A percentile compares a stretch with the other conserved stretches of the same genome.
Conservation (phyloP, 2,888 invertebrate species). For the Acanthosoma haemorrhoidale region DNA sequence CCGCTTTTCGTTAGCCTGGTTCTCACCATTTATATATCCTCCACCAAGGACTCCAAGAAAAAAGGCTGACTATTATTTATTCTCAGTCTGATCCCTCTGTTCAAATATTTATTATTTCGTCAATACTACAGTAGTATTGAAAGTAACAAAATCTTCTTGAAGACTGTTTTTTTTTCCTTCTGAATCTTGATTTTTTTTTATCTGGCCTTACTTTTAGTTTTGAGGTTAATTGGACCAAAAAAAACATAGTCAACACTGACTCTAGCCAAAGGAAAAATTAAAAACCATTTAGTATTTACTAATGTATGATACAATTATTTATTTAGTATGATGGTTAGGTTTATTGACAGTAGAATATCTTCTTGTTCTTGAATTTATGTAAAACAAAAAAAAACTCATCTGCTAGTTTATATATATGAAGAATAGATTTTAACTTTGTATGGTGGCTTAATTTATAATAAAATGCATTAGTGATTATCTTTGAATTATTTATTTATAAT, state of each 20-base stretch:
- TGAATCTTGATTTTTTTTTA: not conserved
- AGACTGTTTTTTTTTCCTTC: not conserved
- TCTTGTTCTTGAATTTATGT: not conserved
- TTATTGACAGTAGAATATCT: not conserved
- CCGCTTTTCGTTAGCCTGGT: constrained; percentile 89
- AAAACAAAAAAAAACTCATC: not conserved
- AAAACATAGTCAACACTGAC: not conserved
- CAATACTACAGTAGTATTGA: not conserved
- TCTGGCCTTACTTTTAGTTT: not conserved
- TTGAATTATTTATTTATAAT: not conserved
- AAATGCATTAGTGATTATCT: not conserved
- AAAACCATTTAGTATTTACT: constrained; percentile 8
- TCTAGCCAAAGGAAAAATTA: not conserved
- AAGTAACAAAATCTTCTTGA: not conserved
- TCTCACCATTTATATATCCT: constrained; percentile 87
- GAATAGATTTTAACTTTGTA: not conserved
- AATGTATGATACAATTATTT: not conserved
- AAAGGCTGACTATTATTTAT: constrained; percentile 73
- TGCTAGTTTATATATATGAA: not conserved
- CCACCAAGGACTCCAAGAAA: constrained; percentile 61
- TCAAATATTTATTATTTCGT: not conserved
- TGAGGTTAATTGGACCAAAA: constrained; percentile 14
- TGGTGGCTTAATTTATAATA: not conserved
- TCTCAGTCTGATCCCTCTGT: constrained; percentile 58
- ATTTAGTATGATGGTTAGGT: not conserved